Evolutionary conservation across 2,888 invertebrate genomes (phyloP).

Genomic region (Drepana falcataria): DNA sequence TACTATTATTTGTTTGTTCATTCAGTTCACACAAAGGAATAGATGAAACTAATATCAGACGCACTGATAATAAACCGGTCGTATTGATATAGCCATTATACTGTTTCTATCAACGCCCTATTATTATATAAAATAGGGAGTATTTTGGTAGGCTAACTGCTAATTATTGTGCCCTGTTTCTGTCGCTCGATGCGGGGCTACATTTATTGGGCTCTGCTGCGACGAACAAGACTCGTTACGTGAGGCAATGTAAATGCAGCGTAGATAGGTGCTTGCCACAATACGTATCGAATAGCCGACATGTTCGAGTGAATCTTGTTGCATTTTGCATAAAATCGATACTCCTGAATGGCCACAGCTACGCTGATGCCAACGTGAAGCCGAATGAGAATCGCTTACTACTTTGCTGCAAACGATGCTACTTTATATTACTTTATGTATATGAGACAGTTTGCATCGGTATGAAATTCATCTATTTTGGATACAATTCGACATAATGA

Average conservation of each 20-base stretch:
- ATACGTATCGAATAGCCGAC: constrained; percentile 51
- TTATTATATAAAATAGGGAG: constrained; percentile 21
- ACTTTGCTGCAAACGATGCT: constrained; percentile 57
- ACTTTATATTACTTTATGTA: constrained; percentile 28
- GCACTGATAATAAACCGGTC: constrained; percentile 50
- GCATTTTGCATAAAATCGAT: constrained; percentile 79
- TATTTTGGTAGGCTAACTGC: constrained; percentile 27
- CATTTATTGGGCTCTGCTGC: constrained; percentile 41
- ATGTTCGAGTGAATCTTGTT: constrained; percentile 75
- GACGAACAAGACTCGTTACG: constrained; percentile 38
- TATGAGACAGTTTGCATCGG: background rate
- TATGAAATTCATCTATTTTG: too few relatives aligned
- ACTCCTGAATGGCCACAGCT: constrained; percentile 68
- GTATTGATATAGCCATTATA: constrained; percentile 47
- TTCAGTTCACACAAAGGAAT: constrained; percentile 45
- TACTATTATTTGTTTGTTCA: constrained; percentile 50
- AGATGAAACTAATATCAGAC: constrained; percentile 45
- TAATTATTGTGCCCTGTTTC: constrained; percentile 49
- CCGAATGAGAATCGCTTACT: constrained; percentile 55
- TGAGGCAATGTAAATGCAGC: constrained; percentile 62
- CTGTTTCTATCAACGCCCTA: constrained; percentile 54
- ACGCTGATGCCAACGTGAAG: constrained; percentile 42
- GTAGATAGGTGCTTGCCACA: constrained; percentile 53
- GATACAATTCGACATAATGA: too few relatives aligned
- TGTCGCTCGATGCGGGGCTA: constrained; percentile 43